phyloP scores from a whole-genome alignment of 2,113 vertebrate species.

The Mormyrus lacerda region DNA sequence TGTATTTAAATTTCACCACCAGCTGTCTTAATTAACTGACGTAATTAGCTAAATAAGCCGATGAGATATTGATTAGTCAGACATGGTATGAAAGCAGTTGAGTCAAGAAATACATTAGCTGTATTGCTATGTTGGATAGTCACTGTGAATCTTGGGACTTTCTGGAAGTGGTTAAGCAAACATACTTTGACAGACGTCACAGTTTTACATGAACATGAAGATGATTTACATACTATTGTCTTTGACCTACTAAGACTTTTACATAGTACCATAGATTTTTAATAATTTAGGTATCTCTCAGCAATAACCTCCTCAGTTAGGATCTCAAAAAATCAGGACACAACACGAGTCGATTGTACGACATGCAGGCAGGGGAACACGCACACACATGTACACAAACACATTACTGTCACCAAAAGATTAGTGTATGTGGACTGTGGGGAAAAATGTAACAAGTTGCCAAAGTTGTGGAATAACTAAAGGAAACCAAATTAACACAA shows the following conservation, averaged over 20 bases:
- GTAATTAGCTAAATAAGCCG: background rate
- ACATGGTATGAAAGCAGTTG: background rate
- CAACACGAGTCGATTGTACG: background rate
- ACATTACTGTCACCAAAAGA: background rate
- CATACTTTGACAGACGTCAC: background rate
- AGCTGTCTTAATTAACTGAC: background rate
- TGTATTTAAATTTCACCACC: background rate
- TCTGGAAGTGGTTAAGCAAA: background rate
- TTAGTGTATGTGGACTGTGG: background rate
- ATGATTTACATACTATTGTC: background rate
- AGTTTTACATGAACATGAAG: background rate
- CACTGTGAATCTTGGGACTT: background rate
- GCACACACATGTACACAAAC: background rate
- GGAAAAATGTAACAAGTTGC: background rate
- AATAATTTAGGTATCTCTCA: background rate
- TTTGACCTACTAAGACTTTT: background rate
- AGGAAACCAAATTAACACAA: background rate
- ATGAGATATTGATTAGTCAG: background rate
- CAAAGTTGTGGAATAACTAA: background rate
- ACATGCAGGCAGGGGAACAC: background rate
- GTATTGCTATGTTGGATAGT: background rate
- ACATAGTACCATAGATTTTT: background rate
- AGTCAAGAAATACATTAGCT: background rate
- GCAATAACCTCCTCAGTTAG: background rate
- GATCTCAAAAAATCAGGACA: background rate